Evolutionary conservation across 2,797 vertebrate species (phyloP), one percentile per base, ranked within the genome.

Genomic region (Crocodylus rhombifer): DNA sequence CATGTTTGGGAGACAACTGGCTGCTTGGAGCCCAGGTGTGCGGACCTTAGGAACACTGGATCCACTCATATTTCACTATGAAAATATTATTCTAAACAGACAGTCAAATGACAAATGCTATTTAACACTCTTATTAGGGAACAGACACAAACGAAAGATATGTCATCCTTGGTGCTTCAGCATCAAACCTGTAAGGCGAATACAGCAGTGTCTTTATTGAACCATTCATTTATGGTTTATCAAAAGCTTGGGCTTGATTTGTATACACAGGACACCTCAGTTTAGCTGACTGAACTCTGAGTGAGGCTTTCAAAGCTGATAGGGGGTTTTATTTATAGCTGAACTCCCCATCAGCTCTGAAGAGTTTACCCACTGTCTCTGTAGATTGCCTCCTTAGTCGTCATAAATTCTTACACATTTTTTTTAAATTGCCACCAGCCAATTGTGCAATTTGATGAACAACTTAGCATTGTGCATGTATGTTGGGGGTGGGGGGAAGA

Each of bases 231-330:
- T 30, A 11, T 15, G 5, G 18, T 1, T 25, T 57, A 25, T 79
- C 56, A 67, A 58, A 30, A 21, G 28, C 0, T 14, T 1, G 3
- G 17, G 12, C 7, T 10, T 88, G 15, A 28, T 74, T 73, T 42
- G 3, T 1, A 20, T 23, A 2, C 17, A 7, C 0, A 0, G 1
- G 10, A 79, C n/a, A 9, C 26, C 61, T 64, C 62, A 28, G 28
- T 56, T 17, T 1, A 12, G 2, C 0, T 0, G 0, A 18, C 25
- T 2, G 4, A 62, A 42, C 1, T 3, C 2, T 51, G 69, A 25
- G 58, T 33, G 60, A 74, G 4, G 13, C 28, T 74, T 83, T 69
- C 78, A 83, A 63, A 83, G 82, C 14, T 69, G 1, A 2, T 67
- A 64, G 14, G 83, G 17, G 17, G 36, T 82, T 79, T 89, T 42